These are phyloP conservation scores for Pelodytes ibericus DNA, from an alignment of 2,797 vertebrate species.

Conservation along the genomic window DNA sequence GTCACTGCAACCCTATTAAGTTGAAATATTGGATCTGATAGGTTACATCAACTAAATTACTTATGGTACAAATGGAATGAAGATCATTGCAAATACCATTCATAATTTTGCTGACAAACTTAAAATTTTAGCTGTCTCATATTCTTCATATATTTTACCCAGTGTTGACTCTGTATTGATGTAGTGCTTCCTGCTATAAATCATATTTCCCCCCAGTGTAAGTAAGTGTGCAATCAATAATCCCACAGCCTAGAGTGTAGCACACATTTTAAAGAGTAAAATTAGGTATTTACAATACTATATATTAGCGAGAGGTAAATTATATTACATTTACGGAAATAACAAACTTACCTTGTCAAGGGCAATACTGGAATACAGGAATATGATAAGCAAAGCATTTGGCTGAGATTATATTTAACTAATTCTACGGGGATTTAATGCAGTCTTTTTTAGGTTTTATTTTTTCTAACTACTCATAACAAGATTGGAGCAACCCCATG, in stretches of 20 bases:
- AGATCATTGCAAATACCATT: slow-evolving; percentile 29
- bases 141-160: slow-evolving; percentile 25
- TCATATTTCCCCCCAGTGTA: slow-evolving; percentile 2
- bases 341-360: neutral
- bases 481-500: too few species aligned
- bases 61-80: slow-evolving; percentile 30
- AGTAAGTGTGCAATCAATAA: slow-evolving; percentile 32
- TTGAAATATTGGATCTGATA: slow-evolving; percentile 30
- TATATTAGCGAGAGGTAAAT: neutral
- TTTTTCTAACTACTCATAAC: too few species aligned
- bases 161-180: slow-evolving; percentile 21
- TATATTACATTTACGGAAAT: neutral
- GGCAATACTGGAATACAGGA: too few species aligned
- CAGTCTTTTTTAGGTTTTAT: too few species aligned
- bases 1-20: slow-evolving; percentile 31
- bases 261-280: slow-evolving; percentile 15
- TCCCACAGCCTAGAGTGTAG: slow-evolving; percentile 13
- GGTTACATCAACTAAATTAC: slow-evolving; percentile 30
- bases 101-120: slow-evolving; percentile 27
- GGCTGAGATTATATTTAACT: too few species aligned
- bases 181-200: slow-evolving; percentile 16
- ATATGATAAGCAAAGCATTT: too few species aligned
- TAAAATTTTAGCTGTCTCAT: neutral
- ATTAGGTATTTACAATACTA: slow-evolving; percentile 20
- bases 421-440: too few species aligned